These are phyloP conservation scores for Neogale vison DNA, from an alignment of 2,113 vertebrate genomes.

Conservation along the genomic window DNA sequence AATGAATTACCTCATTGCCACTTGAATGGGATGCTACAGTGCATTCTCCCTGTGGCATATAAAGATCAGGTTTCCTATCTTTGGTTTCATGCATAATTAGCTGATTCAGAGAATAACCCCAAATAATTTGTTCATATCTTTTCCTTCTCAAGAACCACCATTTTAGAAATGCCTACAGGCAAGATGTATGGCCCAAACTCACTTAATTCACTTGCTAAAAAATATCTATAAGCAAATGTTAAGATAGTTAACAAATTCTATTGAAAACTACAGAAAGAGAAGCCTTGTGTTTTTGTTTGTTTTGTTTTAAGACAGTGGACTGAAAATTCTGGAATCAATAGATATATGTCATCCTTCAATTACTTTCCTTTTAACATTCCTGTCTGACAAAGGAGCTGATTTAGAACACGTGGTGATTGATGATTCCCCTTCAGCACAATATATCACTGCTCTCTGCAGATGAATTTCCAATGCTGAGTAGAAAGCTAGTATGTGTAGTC, in stretches of 20 bases:
- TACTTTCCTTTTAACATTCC: slow-evolving; percentile 6
- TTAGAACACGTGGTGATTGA: not conserved
- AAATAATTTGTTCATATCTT: not conserved
- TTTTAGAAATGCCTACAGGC: not conserved
- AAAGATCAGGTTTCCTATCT: not conserved
- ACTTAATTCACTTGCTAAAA: not conserved
- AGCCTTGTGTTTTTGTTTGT: not conserved
- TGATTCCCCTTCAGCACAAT: not conserved
- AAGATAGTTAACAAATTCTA: not conserved
- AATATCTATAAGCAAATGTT: not conserved
- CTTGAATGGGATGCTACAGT: not conserved
- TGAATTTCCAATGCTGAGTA: not conserved
- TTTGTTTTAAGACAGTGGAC: not conserved
- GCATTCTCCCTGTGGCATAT: not conserved
- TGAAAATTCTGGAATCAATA: not conserved
- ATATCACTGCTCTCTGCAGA: not conserved
- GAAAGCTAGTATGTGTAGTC: not conserved
- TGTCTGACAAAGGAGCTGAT: not conserved
- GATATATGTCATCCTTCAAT: not conserved
- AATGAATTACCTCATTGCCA: not conserved
- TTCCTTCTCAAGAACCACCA: not conserved
- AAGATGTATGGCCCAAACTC: not conserved
- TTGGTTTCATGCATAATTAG: not conserved
- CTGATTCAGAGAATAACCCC: not conserved
- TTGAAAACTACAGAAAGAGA: not conserved